Percentiles rank a stretch among this genome's conserved stretches.
phyloP scores from a whole-genome alignment of 2,113 vertebrate genomes.

The Glaucomys volans region DNA sequence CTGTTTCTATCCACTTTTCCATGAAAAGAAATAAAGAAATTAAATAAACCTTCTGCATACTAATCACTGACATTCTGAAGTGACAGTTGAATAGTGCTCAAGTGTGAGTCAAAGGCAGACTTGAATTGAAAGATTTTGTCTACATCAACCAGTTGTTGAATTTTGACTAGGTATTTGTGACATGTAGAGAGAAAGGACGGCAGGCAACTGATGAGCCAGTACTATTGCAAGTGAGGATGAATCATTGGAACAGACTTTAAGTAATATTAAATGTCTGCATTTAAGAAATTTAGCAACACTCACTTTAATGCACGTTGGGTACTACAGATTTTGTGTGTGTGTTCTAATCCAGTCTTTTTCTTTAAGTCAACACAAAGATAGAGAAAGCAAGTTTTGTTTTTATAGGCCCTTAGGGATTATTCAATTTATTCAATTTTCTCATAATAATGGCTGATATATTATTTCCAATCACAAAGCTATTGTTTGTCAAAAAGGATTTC shows the following conservation, averaged over 20 bases:
- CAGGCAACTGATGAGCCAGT: background rate
- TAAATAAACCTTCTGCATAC: slow-evolving; percentile 83
- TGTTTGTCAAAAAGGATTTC: background rate
- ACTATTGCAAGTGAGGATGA: background rate
- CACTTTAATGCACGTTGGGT: background rate
- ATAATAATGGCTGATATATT: slow-evolving; percentile 41
- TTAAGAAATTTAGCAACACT: slow-evolving; percentile 10
- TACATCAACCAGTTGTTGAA: slow-evolving; percentile 45
- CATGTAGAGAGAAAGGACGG: background rate
- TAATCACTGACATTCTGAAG: slow-evolving; percentile 73
- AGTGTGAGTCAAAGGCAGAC: background rate
- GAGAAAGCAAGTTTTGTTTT: slow-evolving; percentile 34
- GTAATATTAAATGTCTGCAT: slow-evolving; percentile 14
- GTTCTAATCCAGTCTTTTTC: background rate
- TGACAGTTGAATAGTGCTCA: slow-evolving; percentile 58
- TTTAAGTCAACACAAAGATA: background rate
- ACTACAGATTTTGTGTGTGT: background rate
- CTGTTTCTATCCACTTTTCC: slow-evolving; percentile 85
- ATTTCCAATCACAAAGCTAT: slow-evolving; percentile 13
- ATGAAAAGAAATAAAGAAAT: slow-evolving; percentile 80
- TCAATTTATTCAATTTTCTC: slow-evolving; percentile 49
- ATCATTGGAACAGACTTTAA: slow-evolving; percentile 34
- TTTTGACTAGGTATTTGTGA: slow-evolving; percentile 67
- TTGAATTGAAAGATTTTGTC: slow-evolving; percentile 52
- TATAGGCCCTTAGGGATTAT: background rate